Evolutionary conservation across 2,797 vertebrate species (phyloP).

Genomic region (Anomalospiza imberbis): DNA sequence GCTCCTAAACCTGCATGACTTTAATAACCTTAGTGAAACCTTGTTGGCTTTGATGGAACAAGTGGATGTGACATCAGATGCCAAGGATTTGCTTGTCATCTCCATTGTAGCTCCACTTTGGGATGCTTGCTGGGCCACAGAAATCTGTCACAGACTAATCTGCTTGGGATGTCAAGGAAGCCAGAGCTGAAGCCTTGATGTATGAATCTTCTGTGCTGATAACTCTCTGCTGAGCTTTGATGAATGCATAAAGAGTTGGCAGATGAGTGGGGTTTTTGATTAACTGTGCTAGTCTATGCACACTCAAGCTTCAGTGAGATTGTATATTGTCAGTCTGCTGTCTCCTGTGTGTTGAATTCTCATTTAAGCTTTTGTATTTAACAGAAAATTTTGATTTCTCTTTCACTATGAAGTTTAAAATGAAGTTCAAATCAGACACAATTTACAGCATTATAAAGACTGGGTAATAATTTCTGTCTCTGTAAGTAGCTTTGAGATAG

Average conservation of each 20-base stretch:
- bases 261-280: constrained; percentile 65
- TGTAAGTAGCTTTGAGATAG: constrained; percentile 53
- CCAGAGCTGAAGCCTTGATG: constrained; percentile 45
- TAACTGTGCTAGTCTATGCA: constrained; percentile 51
- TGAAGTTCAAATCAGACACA: constrained; percentile 63
- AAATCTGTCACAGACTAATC: constrained; percentile 61
- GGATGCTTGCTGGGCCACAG: constrained; percentile 26
- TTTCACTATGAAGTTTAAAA: constrained; percentile 53
- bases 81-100: constrained; percentile 42
- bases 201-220: constrained; percentile 56
- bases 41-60: constrained; percentile 48
- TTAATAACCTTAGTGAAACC: constrained; percentile 14
- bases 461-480: constrained; percentile 51
- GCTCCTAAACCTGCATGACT: neutral
- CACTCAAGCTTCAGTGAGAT: constrained; percentile 54
- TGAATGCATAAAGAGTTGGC: constrained; percentile 60
- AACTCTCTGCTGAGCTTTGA: constrained; percentile 64
- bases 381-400: constrained; percentile 46
- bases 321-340: constrained; percentile 55
- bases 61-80: constrained; percentile 14
- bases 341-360: constrained; percentile 61
- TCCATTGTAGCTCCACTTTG: neutral
- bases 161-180: constrained; percentile 57
- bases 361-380: constrained; percentile 64
- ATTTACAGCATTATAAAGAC: constrained; percentile 53